Percentiles rank a stretch among this genome's conserved stretches.
Conservation (phyloP, 2,797 vertebrate species). For the Lepidocolaptes lacrymiger region DNA sequence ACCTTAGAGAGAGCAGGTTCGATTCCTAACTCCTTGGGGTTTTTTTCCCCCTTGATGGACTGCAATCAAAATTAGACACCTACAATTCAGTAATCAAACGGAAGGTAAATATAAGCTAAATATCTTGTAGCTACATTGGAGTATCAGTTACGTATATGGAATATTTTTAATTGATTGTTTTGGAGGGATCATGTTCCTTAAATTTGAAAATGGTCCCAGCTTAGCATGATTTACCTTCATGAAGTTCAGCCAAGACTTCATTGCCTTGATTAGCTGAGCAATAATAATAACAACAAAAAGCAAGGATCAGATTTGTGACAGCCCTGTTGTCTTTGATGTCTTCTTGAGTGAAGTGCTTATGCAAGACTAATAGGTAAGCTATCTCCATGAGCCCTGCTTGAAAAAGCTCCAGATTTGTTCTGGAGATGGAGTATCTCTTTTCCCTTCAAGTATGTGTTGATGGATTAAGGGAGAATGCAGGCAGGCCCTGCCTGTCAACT, state of each 20-base stretch:
- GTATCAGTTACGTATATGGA: background rate
- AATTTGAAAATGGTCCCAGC: background rate
- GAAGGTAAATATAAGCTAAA: background rate
- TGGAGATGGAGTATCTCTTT: conserved; percentile 31
- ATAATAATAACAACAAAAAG: background rate
- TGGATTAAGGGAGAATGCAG: conserved; percentile 43
- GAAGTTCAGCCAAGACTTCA: background rate
- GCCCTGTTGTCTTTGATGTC: conserved; percentile 16
- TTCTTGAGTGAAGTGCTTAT: conserved; percentile 37
- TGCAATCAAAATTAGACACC: background rate
- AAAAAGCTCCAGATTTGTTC: conserved; percentile 34
- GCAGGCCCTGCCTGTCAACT: conserved; percentile 2
- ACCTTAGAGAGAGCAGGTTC: background rate
- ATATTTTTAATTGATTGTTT: background rate
- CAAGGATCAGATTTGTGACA: background rate
- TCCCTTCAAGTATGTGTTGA: conserved; percentile 37
- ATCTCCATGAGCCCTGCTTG: conserved; percentile 1
- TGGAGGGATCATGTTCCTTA: background rate
- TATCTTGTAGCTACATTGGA: background rate
- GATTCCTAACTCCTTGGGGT: background rate
- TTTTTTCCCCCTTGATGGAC: background rate
- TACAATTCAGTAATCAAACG: background rate
- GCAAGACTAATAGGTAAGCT: background rate
- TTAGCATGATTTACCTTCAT: conserved; percentile 10
- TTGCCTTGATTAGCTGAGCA: conserved; percentile 7